Percentiles rank a stretch among this genome's conserved stretches.
These are phyloP conservation scores for Euura saliciscinereae DNA, from an alignment of 1,140 invertebrate species.

Conservation along the genomic window DNA sequence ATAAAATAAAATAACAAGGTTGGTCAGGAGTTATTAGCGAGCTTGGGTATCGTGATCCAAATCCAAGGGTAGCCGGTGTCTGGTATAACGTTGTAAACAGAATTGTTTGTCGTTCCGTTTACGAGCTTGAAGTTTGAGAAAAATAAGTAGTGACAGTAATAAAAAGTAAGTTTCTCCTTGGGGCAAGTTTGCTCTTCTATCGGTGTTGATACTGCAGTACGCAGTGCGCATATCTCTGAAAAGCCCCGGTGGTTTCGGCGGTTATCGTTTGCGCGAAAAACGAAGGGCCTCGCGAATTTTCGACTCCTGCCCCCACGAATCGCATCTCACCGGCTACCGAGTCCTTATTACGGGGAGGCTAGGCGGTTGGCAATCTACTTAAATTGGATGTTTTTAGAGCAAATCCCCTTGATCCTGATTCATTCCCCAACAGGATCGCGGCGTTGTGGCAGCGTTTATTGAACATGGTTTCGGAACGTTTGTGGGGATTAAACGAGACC, in stretches of 20 bases:
- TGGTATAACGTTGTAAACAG: not conserved
- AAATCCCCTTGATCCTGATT: slow-evolving; percentile 38
- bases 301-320: not conserved
- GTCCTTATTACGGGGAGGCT: slow-evolving; percentile 12
- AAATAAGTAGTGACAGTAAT: not conserved
- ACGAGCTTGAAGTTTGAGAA: not conserved
- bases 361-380: slow-evolving; percentile 37
- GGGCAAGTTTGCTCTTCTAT: not conserved
- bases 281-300: not conserved
- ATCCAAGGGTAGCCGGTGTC: not conserved
- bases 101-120: slow-evolving; percentile 5
- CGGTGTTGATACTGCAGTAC: not conserved
- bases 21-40: not conserved
- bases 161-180: not conserved
- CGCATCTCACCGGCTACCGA: not conserved
- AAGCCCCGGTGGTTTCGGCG: not conserved
- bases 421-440: slow-evolving; percentile 37
- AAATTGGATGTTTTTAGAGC: slow-evolving; percentile 39
- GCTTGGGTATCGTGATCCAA: not conserved
- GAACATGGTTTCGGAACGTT: slow-evolving; percentile 48
- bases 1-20: not conserved
- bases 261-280: not conserved
- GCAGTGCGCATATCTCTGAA: not conserved
- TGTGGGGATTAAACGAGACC: slow-evolving; percentile 44
- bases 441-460: slow-evolving; percentile 46